Percentiles rank a stretch among this genome's conserved stretches.
Conservation (phyloP, 2,797 vertebrate species). For the Lophius americanus region DNA sequence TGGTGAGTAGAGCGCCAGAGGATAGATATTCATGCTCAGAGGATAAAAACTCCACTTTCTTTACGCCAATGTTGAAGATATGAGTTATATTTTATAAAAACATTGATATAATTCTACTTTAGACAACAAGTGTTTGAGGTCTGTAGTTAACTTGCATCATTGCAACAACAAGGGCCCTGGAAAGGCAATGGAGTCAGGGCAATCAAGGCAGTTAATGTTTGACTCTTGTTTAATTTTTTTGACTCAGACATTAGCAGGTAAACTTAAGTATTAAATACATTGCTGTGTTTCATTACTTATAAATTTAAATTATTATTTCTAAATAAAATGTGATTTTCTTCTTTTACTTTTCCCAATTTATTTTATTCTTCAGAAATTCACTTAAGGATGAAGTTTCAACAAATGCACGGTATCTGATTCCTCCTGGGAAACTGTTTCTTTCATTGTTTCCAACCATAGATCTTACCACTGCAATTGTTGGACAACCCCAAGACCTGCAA, state of each 20-base stretch:
- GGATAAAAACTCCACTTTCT: slow-evolving; percentile 1
- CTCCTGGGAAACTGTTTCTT: neutral
- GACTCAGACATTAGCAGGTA: no score
- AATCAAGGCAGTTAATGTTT: no score
- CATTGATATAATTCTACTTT: no score
- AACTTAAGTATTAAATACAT: no score
- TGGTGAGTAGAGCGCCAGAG: neutral
- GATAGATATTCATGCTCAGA: neutral
- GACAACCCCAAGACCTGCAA: slow-evolving; percentile 3
- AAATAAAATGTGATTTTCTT: neutral
- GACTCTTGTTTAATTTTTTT: no score
- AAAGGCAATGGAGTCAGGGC: no score
- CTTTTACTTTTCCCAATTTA: neutral
- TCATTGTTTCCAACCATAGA: neutral
- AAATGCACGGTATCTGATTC: neutral
- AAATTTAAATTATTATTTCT: neutral
- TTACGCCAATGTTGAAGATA: neutral
- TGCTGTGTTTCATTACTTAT: no score
- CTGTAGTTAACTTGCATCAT: no score
- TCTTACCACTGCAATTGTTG: neutral
- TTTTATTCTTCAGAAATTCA: neutral
- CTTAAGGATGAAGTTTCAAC: neutral
- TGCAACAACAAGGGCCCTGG: no score
- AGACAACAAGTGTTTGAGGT: no score
- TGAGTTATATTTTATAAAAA: neutral